phyloP scores from a whole-genome alignment of 2,113 vertebrate genomes.

The Podarcis cretensis region DNA sequence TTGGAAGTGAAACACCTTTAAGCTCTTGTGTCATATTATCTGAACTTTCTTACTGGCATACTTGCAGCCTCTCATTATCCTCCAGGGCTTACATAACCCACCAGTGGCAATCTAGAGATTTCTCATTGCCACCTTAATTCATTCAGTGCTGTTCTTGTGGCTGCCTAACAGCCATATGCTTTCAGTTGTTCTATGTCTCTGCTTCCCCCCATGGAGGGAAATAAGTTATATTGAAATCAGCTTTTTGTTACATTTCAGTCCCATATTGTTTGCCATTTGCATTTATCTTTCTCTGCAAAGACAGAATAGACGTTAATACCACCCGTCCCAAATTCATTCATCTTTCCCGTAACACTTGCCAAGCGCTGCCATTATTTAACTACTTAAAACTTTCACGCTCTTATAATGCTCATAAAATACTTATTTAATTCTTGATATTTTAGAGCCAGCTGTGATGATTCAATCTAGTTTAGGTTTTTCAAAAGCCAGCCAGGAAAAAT shows the following conservation, averaged over 20 bases:
- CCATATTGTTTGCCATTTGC: constrained; percentile 24
- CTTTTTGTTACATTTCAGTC: constrained; percentile 4
- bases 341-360: constrained; percentile 41
- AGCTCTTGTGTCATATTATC: not conserved
- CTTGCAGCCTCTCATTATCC: not conserved
- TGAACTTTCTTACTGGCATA: not conserved
- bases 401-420: constrained; percentile 62
- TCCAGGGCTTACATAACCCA: not conserved
- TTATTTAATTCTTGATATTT: constrained; percentile 67
- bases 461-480: constrained; percentile 66
- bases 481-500: constrained; percentile 61
- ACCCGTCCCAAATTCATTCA: constrained; percentile 1
- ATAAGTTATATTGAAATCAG: not conserved
- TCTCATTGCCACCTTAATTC: constrained; percentile 30
- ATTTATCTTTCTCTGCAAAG: constrained; percentile 19
- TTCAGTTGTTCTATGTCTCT: not conserved
- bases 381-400: constrained; percentile 62
- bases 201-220: not conserved
- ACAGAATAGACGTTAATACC: not conserved
- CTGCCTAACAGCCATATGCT: not conserved
- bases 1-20: not conserved
- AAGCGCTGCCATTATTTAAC: constrained; percentile 56
- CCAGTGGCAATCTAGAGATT: not conserved
- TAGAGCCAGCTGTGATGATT: constrained; percentile 72
- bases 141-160: constrained; percentile 30